Evolutionary conservation across 2,888 invertebrate species (phyloP), one percentile per base, ranked within the genome.

Genomic region (Thereva nobilitata): DNA sequence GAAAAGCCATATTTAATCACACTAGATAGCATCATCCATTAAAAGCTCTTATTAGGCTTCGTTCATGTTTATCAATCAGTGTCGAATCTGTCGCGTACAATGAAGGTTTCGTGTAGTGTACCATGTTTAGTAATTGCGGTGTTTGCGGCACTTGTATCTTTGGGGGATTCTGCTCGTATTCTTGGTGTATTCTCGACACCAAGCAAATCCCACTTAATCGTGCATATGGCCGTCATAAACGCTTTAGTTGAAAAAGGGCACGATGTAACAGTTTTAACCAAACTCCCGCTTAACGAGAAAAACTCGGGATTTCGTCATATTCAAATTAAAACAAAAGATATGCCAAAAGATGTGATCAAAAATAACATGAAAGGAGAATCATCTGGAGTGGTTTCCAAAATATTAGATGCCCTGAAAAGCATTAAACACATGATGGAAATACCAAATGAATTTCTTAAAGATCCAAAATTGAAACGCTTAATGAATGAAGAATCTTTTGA

Each of bases 181-280:
- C 23, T 23, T 23, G 23, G 23, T 23, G 23, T 23, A 23, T 80
- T 79, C 55, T 77, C 79, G 52, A 77, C 76, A 12, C 74, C 75
- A 63, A 76, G 78, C 44, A 76, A 75, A 5, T 80, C 81, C 9
- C 80, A 80, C 73, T 57, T 78, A 23, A 77, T 80, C 9, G 74
- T 80, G 1, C 75, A 78, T 47, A 77, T 79, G 77, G 73, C 79
- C 0, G 63, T 76, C 2, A 74, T 73, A 59, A 75, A 75, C 67
- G 71, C 74, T 1, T 67, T 80, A 63, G 76, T 76, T 1, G 78
- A 79, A 68, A 67, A 71, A 42, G 80, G 80, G 0, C 80, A 80
- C 68, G 76, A 80, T 71, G 74, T 80, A 1, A 80, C 79, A 0
- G 76, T 80, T 4, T 75, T 80, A 0, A 74, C 74, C 0, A 45